Conservation (phyloP, 2,888 invertebrate species). For the Cyclophora punctaria region DNA sequence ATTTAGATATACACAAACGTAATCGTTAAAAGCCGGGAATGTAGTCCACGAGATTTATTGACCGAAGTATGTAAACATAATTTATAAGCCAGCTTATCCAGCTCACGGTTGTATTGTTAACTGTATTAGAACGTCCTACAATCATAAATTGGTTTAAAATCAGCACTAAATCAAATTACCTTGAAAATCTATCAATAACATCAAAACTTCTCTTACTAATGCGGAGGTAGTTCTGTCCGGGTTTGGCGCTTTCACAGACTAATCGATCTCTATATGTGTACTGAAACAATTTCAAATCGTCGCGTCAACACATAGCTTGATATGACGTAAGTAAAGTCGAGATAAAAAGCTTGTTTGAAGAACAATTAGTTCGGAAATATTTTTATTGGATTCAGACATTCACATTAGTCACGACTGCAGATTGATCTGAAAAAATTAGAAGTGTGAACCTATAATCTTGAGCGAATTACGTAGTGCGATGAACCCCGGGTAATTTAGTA, state of each 20-base stretch:
- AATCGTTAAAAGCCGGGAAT: constrained; percentile 8
- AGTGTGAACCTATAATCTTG: constrained; percentile 70
- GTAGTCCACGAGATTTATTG: constrained; percentile 14
- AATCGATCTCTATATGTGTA: no score
- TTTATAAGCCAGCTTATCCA: constrained; percentile 17
- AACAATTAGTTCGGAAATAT: no score
- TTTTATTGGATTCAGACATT: constrained; percentile 15
- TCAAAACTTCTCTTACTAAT: neutral
- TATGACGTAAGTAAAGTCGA: no score
- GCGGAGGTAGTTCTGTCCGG: no score
- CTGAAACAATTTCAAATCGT: no score
- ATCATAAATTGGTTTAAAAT: constrained; percentile 24
- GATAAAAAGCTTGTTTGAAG: neutral
- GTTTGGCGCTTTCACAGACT: no score
- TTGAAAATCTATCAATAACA: constrained; percentile 1
- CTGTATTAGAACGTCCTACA: constrained; percentile 15
- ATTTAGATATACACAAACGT: no score
- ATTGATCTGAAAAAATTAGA: constrained; percentile 64
- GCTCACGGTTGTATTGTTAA: constrained; percentile 8
- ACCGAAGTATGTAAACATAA: constrained; percentile 14
- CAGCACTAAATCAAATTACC: constrained; percentile 20
- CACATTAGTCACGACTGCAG: constrained; percentile 60
- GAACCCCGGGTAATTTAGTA: constrained; percentile 63
- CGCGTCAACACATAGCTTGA: no score
- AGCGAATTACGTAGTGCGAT: constrained; percentile 61